Evolutionary conservation across 2,113 vertebrate genomes (phyloP).

Genomic region (Zosterops japonicus): DNA sequence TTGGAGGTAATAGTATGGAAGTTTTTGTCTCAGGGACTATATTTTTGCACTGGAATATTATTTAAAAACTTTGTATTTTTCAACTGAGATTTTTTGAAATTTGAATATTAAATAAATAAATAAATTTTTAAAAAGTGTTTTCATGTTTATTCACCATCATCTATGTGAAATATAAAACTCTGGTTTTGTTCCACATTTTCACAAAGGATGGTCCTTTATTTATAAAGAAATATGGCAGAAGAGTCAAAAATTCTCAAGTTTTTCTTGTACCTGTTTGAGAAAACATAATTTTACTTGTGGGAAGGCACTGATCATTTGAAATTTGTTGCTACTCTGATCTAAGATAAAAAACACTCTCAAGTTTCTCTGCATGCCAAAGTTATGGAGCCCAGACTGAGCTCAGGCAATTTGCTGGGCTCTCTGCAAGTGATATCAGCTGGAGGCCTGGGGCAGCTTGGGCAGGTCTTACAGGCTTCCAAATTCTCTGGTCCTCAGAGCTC

Average conservation of each 20-base stretch:
- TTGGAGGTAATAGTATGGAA: neutral
- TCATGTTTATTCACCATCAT: neutral
- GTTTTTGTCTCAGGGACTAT: neutral
- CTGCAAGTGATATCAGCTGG: neutral
- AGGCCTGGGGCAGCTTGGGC: accelerated
- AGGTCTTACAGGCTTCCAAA: neutral
- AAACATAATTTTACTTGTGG: neutral
- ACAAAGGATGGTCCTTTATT: neutral
- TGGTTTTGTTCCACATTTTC: neutral
- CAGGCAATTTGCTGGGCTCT: neutral
- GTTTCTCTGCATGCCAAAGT: neutral
- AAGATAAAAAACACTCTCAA: neutral
- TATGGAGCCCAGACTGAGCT: accelerated
- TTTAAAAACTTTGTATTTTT: constrained; percentile 35
- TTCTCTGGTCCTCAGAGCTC: neutral
- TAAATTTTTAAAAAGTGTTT: neutral
- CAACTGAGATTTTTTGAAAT: neutral
- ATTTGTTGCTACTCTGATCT: neutral
- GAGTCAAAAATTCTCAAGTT: neutral
- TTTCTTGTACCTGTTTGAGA: neutral
- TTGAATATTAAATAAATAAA: neutral
- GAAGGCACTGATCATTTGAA: neutral
- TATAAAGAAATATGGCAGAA: neutral
- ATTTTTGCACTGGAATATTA: constrained; percentile 30
- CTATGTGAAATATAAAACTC: neutral